These are phyloP conservation scores for Aphelenchoides besseyi DNA, from an alignment of 1,140 invertebrate genomes.

Conservation along the genomic window DNA sequence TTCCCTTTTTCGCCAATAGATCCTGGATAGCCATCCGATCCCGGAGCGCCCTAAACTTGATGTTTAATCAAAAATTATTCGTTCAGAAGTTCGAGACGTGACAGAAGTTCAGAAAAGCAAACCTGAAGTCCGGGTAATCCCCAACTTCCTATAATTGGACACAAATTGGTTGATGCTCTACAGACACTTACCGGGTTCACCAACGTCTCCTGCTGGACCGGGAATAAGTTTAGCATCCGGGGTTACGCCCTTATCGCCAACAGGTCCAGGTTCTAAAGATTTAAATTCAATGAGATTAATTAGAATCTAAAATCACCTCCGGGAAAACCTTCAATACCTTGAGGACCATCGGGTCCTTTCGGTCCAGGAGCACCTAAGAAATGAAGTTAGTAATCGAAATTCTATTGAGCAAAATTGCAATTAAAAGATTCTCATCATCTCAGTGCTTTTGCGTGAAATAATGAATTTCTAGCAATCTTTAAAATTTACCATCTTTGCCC, in stretches of 20 bases:
- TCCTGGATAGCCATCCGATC: constrained; percentile 34
- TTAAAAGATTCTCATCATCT: constrained; percentile 46
- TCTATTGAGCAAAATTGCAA: not conserved
- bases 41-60: constrained; percentile 32
- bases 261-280: constrained; percentile 38
- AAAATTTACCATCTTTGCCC: no score
- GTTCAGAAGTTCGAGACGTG: not conserved
- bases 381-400: no score
- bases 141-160: not conserved
- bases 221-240: constrained; percentile 61
- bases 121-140: not conserved
- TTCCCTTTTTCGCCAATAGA: constrained; percentile 5
- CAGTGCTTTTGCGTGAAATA: no score
- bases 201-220: constrained; percentile 59
- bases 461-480: no score
- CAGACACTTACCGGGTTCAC: constrained; percentile 55
- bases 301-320: constrained; percentile 31
- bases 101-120: not conserved
- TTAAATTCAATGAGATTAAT: constrained; percentile 29
- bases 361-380: no score
- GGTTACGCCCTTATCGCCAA: constrained; percentile 57
- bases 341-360: constrained; percentile 45
- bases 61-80: not conserved
- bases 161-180: not conserved
- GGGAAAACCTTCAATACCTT: constrained; percentile 25